These are phyloP conservation scores for Drosophila greeni DNA, from an alignment of 2,888 invertebrate genomes.

Conservation along the genomic window DNA sequence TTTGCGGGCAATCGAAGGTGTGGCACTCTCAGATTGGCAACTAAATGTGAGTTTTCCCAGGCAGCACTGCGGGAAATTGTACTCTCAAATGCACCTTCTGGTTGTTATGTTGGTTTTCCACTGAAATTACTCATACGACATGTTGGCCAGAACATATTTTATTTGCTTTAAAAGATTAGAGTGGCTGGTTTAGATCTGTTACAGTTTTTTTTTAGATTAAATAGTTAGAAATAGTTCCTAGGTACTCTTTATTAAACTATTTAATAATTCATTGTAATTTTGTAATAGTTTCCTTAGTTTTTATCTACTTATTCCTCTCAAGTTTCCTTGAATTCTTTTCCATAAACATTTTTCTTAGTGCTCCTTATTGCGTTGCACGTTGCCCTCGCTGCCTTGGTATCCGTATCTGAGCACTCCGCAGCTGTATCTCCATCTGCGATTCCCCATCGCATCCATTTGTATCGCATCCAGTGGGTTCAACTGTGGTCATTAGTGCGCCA, in stretches of 20 bases:
- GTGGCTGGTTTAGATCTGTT: too few species aligned
- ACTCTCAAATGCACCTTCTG: neutral
- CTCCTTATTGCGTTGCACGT: neutral
- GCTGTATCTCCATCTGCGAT: slow-evolving; percentile 18
- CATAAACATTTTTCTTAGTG: slow-evolving; percentile 11
- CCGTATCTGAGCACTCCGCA: slow-evolving; percentile 5
- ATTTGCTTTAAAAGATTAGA: neutral
- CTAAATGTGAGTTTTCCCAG: slow-evolving; percentile 1
- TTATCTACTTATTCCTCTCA: neutral
- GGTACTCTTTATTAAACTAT: too few species aligned
- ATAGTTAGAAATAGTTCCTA: too few species aligned
- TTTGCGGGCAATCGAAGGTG: slow-evolving; percentile 29
- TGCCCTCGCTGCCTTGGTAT: slow-evolving; percentile 1
- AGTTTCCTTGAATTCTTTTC: neutral
- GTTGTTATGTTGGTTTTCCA: neutral
- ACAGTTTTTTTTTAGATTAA: neutral
- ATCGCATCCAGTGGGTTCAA: slow-evolving; percentile 33
- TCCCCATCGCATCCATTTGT: slow-evolving; percentile 34
- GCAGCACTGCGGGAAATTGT: slow-evolving; percentile 11
- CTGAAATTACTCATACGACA: neutral
- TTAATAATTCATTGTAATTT: neutral
- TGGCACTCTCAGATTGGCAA: slow-evolving; percentile 36
- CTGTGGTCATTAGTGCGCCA: slow-evolving; percentile 60
- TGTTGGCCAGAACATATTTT: too few species aligned
- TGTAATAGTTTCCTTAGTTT: neutral